Evolutionary conservation across 2,888 invertebrate genomes (phyloP), one percentile per base, ranked within the genome.

Genomic region (Germaria angustata): DNA sequence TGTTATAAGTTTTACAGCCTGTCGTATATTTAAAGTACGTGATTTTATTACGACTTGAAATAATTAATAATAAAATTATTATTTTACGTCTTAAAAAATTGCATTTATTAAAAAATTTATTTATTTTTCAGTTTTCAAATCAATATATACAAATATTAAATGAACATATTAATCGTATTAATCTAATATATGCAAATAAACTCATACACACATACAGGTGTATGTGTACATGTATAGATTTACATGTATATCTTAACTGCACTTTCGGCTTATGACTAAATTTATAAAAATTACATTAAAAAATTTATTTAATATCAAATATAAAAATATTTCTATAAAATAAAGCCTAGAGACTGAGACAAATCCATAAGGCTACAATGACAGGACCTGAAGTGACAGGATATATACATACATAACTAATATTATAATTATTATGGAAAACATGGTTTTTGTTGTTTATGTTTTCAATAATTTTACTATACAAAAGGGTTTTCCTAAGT

Each of bases 341-440:
- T 57, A 55, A 65, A 65, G 36, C 39, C 24, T n/a, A n/a, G n/a
- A n/a, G n/a, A n/a, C n/a, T 63, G 46, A 28, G n/a, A 15, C 7
- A 51, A 59, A 13, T 22, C 13, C 34, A 36, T 63, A 65, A 22
- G 3, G 20, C 7, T 36, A 57, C 1, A 44, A 51, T 44, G 15
- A 22, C 20, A 36, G 34, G 6, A 24, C 20, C 28, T 44, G 13
- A 28, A 41, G 28, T 36, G 7, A 65, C 44, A 46, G 36, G 53
- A 61, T 39, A 32, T 61, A 51, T 72, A 61, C 44, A 61, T 39
- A 32, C 53, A 51, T 72, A 61, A 34, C 15, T 69, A 61, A 9
- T 13, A 17, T 55, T 22, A 78, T 81, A 77, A 61, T 6, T 13
- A 17, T 55, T 22, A 78, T 81, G 81, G 81, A 81, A 81, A 81